Evolutionary conservation across 53 echinoderm and acorn worm genomes (phyloP), one percentile per base, ranked within the genome.

Genomic region (Holothuria leucospilota): DNA sequence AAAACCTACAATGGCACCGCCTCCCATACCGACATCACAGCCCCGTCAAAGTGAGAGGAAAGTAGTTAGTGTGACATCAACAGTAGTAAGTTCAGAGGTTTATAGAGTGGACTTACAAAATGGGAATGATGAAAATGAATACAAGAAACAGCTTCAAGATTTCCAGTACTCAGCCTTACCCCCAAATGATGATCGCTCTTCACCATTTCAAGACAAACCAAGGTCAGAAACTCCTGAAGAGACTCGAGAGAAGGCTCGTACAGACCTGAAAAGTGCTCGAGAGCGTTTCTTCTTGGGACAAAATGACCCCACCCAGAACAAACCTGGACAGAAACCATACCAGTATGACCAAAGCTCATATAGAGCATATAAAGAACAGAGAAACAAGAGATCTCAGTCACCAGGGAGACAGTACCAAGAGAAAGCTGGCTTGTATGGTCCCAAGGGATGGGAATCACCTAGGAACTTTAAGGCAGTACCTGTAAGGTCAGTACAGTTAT

Each of bases 321-420:
- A 39, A 80, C 80, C 80, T 12, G 80, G 80, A 10, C 38, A 56
- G 61, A 59, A 27, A 13, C 59, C 61, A 0, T 80, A 80, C 61
- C 59, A 80, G 61, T 59, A 58, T 18, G 80, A 80, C 80, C 59
- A 61, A 38, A 59, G 59, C 10, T 80, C 95, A 11, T 96, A 96
- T 86, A 91, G 93, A 88, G 91, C 88, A 30, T 87, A 96, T 71
- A 71, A 78, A 27, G 96, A 96, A 56, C 73, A 77, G 11, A 92
- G 75, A 69, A 90, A 84, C 59, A 88, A 90, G 88, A 80, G 96
- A 28, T 92, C 94, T 26, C 82, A 96, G 88, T 96, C 96, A 23
- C 96, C 96, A 6, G 96, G 94, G 4, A 85, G 96, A 30, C 77
- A 86, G 78, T 96, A 96, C 64, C 92, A 94, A 63, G 92, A 94